Percentiles rank a stretch among this genome's conserved stretches.
These are phyloP conservation scores for Nibea albiflora DNA, from an alignment of 2,113 vertebrate species.

Conservation along the genomic window DNA sequence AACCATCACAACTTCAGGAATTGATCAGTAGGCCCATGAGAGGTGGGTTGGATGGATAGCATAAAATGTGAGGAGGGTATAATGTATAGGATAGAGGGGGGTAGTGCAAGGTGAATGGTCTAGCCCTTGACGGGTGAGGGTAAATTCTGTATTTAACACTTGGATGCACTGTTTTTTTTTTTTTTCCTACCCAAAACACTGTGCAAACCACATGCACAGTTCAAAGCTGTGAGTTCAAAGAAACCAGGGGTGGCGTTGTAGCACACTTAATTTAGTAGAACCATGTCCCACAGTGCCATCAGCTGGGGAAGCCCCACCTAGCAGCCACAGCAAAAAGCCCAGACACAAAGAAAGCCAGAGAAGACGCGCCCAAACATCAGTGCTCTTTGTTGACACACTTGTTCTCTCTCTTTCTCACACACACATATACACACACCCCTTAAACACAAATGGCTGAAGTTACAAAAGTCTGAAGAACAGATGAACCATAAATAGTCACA, in stretches of 20 bases:
- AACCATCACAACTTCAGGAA: slow-evolving; percentile 58
- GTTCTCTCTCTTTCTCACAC: background rate
- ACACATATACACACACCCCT: slow-evolving; percentile 24
- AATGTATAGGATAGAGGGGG: slow-evolving; percentile 26
- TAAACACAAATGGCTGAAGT: slow-evolving; percentile 74
- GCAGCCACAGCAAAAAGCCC: slow-evolving; percentile 68
- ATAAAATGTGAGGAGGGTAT: slow-evolving; percentile 20
- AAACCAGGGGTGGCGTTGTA: slow-evolving; percentile 20
- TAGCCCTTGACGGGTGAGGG: slow-evolving; percentile 76
- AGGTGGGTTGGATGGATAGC: slow-evolving; percentile 52
- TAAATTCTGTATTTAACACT: slow-evolving; percentile 53
- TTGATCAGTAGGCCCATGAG: slow-evolving; percentile 75
- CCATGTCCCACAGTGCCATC: slow-evolving; percentile 43
- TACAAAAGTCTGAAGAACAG: slow-evolving; percentile 74
- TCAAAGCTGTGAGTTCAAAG: slow-evolving; percentile 48
- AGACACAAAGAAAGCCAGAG: slow-evolving; percentile 51
- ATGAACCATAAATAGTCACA: slow-evolving; percentile 32
- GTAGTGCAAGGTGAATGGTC: slow-evolving; percentile 66
- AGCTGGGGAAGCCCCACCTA: slow-evolving; percentile 51
- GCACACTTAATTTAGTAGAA: slow-evolving; percentile 41
- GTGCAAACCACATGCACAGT: slow-evolving; percentile 60
- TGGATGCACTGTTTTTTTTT: slow-evolving; percentile 33
- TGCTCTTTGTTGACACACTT: slow-evolving; percentile 45
- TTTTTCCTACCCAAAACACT: slow-evolving; percentile 30
- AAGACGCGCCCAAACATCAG: slow-evolving; percentile 54